Base-by-base conservation (phyloP, 1,140 invertebrate genomes). In the Drosophila mojavensis region DNA sequence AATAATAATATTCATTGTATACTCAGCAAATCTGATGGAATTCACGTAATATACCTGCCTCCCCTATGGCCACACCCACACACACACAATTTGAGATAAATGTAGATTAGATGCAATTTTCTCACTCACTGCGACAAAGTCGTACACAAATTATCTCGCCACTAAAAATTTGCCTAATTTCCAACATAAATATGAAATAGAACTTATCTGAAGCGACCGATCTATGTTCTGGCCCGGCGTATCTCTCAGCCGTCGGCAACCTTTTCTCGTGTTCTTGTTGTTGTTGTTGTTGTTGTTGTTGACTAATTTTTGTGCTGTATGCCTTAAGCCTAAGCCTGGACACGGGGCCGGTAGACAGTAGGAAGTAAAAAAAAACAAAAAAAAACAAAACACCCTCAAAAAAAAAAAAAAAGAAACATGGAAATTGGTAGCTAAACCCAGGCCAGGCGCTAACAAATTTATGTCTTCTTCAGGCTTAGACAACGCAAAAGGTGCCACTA, bases 151-250 rank as follows among this genome's bases (percentile, higher is more conserved):
- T 89, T 89, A 89, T 89, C 84, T 89, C 85, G 84, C 85, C 80
- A 89, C 84, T 89, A 89, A 89, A 88, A 89, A 89, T 89, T 89
- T 89, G 84, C 84, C 84, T 89, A 89, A 89, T 89, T 89, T 89
- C 85, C 74, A 81, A 79, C 84, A 89, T 89, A 89, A 89, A 89
- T 90, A 90, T 85, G 74, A 89, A 78, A 41, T 53, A 64, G 15
- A 61, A 55, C 63, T 76, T 89, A 89, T 89, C 84, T 64, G 20
- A 24, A 54, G 65, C 41, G 75, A 81, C 84, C 84, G 84, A 89
- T 89, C 84, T 89, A 13, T 43, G 55, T 24, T 26, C 39, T 50
- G 4, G 39, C 15, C 17, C 17, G 26, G 55, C 36, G 20, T 65
- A 59, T 55, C 62, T 6, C n/a, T 17, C 5, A 17, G 17, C 55